Percentiles rank a stretch among this genome's conserved stretches.
Evolutionary conservation across 2,113 vertebrate species (phyloP).

Genomic region (Orcinus orca): DNA sequence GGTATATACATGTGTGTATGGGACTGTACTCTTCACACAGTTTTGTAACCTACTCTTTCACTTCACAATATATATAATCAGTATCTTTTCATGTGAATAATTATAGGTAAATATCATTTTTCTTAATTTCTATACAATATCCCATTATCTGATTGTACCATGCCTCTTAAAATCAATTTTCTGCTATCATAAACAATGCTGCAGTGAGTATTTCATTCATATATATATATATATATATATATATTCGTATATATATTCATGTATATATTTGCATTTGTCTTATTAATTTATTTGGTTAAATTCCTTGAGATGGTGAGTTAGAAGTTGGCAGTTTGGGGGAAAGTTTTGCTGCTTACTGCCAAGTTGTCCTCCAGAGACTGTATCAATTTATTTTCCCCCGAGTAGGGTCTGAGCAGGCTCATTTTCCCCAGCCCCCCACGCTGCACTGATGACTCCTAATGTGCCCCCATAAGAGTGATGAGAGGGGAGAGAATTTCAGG

Average conservation of each 20-base stretch:
- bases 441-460: background rate
- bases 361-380: background rate
- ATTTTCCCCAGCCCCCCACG: background rate
- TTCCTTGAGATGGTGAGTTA: background rate
- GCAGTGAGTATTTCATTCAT: background rate
- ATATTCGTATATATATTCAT: background rate
- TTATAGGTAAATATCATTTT: background rate
- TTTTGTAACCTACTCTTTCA: background rate
- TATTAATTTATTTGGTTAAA: background rate
- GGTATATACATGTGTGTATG: background rate
- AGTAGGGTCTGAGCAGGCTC: background rate
- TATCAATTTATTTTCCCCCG: too few relatives aligned
- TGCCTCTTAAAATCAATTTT: background rate
- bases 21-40: accelerated
- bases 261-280: background rate
- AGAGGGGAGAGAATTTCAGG: background rate
- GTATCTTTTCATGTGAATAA: background rate
- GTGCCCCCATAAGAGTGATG: background rate
- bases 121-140: background rate
- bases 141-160: background rate
- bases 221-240: background rate
- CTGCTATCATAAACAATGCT: background rate
- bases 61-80: background rate
- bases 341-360: background rate
- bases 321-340: background rate